Evolutionary conservation across 2,888 invertebrate genomes (phyloP).

Genomic region (Arrhopalites spinosus): DNA sequence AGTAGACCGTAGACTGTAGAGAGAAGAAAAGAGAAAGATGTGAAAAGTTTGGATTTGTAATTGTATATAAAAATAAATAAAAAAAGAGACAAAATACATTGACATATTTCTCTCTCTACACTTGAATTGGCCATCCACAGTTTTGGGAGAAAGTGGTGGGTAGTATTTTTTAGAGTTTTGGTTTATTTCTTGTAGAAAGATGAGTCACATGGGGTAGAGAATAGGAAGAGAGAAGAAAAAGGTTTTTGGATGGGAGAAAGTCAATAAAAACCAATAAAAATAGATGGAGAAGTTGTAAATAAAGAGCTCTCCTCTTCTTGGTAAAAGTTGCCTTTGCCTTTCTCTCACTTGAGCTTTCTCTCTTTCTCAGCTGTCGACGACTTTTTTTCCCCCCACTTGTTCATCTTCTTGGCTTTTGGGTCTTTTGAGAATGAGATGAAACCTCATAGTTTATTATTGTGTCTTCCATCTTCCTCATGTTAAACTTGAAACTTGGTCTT

Average conservation of each 20-base stretch:
- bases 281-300: conserved; percentile 30
- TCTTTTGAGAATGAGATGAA: conserved; percentile 8
- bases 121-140: too few relatives aligned
- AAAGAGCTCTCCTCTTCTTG: not conserved
- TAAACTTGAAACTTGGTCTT: not conserved
- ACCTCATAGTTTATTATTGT: conserved; percentile 22
- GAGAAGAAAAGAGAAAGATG: not conserved
- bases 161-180: too few relatives aligned
- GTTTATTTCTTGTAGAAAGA: too few relatives aligned
- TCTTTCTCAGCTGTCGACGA: not conserved
- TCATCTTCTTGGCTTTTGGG: not conserved
- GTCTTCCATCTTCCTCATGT: not conserved
- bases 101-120: too few relatives aligned
- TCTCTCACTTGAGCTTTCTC: not conserved
- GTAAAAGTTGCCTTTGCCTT: not conserved
- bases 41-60: too few relatives aligned
- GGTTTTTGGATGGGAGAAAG: conserved; percentile 12
- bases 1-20: too few relatives aligned
- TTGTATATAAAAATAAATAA: too few relatives aligned
- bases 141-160: too few relatives aligned
- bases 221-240: too few relatives aligned
- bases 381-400: not conserved
- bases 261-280: conserved; percentile 33
- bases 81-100: not conserved
- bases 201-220: too few relatives aligned